phyloP scores from a whole-genome alignment of 2,797 vertebrate genomes.

The Phataginus tricuspis region DNA sequence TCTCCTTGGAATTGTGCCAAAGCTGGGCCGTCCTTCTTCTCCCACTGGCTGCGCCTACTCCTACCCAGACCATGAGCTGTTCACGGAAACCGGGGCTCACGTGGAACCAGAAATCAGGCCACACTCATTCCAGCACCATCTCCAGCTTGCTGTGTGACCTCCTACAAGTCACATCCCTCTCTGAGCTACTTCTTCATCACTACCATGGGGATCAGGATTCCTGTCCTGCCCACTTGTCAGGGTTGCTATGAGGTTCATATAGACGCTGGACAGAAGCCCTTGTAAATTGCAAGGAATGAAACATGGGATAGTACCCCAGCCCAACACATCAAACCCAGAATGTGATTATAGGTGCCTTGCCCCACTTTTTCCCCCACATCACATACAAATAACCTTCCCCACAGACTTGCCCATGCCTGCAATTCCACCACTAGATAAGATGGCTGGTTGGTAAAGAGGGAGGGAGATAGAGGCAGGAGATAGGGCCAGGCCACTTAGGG shows the following conservation, averaged over 20 bases:
- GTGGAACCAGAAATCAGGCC: neutral
- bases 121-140: neutral
- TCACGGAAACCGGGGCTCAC: neutral
- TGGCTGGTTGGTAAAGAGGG: neutral
- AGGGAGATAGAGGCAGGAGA: neutral
- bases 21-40: neutral
- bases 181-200: neutral
- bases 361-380: neutral
- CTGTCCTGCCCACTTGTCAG: neutral
- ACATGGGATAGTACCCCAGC: neutral
- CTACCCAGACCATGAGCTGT: neutral
- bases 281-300: neutral
- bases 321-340: neutral
- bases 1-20: neutral
- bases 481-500: neutral
- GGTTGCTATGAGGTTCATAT: neutral
- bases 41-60: neutral
- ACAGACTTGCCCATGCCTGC: neutral
- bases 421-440: neutral
- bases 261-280: neutral
- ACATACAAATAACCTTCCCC: neutral
- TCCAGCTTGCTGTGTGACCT: neutral
- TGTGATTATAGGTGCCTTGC: neutral
- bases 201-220: neutral
- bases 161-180: neutral